Base-by-base conservation (phyloP, 2,797 vertebrate genomes). In the Cynodonichthys magdalenae region DNA sequence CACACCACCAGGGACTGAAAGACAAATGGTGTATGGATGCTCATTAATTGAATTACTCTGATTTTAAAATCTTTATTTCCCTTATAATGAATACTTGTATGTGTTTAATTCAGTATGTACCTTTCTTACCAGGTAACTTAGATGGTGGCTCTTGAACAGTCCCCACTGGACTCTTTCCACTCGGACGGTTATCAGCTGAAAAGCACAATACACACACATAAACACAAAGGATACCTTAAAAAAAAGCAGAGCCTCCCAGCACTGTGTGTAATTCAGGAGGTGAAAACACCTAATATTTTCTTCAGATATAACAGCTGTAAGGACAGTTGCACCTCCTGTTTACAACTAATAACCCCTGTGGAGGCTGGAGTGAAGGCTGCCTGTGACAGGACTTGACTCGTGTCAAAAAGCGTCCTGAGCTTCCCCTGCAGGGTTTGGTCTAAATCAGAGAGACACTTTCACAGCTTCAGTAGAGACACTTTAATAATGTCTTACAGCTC, bases 131-230 rank as follows among this genome's bases (percentile, higher is more conserved):
- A 75, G 95, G 94, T 69, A 93, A 74, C 77, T 94, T 98, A 56
- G 94, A 91, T 0, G 95, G 95, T 0, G 94, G 95, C 64, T 98
- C 97, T 71, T 95, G 93, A 9, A 93, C 95, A 0, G 95, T 95
- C 67, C 94, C 96, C 41, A 95, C 89, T 0, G 96, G 86, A 61
- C 73, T 96, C 51, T 93, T 94, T 34, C 95, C 96, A 15, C 95
- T 97, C 50, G 96, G 96, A 28, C 96, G 95, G 84, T 95, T 89
- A 27, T 99, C 97, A 60, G 97, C 97, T 99, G 77, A 5, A 86
- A 64, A 79, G 76, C 53, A 36, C 12, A 84, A 69, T 20, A 75
- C 75, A 62, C 36, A 12, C 79, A 77, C 74, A 77, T 56, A 41
- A 14, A 7, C 82, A 77, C 41, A 67, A 17, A 17, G 12, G 18